phyloP scores from a whole-genome alignment of 2,113 vertebrate species.

The Tetrax tetrax region DNA sequence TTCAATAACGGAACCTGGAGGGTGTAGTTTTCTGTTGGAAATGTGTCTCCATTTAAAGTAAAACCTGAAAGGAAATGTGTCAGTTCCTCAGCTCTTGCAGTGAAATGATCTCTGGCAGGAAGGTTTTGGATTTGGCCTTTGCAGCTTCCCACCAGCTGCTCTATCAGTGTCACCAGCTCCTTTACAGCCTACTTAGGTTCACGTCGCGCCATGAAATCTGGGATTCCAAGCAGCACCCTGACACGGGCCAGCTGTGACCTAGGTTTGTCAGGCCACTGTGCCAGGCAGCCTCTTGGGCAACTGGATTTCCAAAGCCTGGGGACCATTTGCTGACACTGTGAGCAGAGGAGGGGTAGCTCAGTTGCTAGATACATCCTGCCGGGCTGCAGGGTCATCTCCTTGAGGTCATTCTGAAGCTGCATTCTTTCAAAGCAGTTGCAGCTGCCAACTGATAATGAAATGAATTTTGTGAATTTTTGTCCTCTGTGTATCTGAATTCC shows the following conservation, averaged over 20 bases:
- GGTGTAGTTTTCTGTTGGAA: neutral
- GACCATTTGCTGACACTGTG: neutral
- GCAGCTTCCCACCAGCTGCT: neutral
- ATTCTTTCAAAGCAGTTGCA: neutral
- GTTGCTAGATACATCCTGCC: neutral
- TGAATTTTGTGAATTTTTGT: neutral
- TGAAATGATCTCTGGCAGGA: conserved; percentile 14
- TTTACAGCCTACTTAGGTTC: neutral
- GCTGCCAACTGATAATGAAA: neutral
- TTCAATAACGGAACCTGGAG: neutral
- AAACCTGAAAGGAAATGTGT: conserved; percentile 51
- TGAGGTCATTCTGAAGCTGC: neutral
- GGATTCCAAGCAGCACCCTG: neutral
- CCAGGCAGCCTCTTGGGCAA: neutral
- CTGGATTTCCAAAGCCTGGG: neutral
- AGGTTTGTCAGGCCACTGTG: neutral
- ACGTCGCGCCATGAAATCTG: neutral
- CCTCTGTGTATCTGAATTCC: neutral
- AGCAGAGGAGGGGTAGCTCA: neutral
- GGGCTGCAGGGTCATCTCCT: neutral
- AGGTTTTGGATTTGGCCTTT: neutral
- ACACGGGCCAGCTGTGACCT: neutral
- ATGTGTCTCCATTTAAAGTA: neutral
- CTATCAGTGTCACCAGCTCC: neutral
- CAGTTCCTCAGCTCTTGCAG: conserved; percentile 34